Base-by-base conservation (phyloP, 1,140 invertebrate species). In the Holcopasites calliopsidis region DNA sequence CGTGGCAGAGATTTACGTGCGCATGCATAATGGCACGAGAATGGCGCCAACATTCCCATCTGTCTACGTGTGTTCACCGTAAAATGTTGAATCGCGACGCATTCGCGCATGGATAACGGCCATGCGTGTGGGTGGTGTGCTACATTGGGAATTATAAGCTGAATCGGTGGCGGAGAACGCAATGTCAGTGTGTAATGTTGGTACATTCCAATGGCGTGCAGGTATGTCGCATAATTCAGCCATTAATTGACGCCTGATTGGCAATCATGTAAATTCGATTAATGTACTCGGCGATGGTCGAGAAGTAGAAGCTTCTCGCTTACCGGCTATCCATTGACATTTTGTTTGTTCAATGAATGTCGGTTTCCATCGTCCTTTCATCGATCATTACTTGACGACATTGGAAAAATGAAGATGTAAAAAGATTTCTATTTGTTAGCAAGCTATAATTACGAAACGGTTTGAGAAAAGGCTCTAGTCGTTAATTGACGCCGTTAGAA, bases 41-140 rank as follows among this genome's bases (percentile, higher is more conserved):
- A 80, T 78, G 86, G 86, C 86, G 85, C 85, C 85, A 87, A 86
- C 85, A 87, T 87, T 87, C 85, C 82, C 79, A 80, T 87, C 82
- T 75, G 65, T 80, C 79, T 77, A 77, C 64, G 77, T 77, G 68
- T 82, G 62, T 82, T 71, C 74, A 77, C 73, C 72, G 50, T 76
- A 80, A 83, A 83, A 85, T 60, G 64, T 69, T 42, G 61, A 54
- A 68, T 31, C 49, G 38, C 65, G 44, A 54, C 31, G 69, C 57
- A 7, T 11, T 40, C 18, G 49, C 11, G 11, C 35, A 26, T n/a
- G 11, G 47, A 50, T 35, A 49, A 72, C 47, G 33, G 6, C 28
- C 21, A 44, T 18, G 21, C 8, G 64, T 52, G 66, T 71, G 47
- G 75, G 68, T 55, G 61, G 61, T 54, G 26, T 44, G 49, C 70